Base-by-base conservation (phyloP, 2,797 vertebrate genomes). In the Phalanger gymnotis region DNA sequence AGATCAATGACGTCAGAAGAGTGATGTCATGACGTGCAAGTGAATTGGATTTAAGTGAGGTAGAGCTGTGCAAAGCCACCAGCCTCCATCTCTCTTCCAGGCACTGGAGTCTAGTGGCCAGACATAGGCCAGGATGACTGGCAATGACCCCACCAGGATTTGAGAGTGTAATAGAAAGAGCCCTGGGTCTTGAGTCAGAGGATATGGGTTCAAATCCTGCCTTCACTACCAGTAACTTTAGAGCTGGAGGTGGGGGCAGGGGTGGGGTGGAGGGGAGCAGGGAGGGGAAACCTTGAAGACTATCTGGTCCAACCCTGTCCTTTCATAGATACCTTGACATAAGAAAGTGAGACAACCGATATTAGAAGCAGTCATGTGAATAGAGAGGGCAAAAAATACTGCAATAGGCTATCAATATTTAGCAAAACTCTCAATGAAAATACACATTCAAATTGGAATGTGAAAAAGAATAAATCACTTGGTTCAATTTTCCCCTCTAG, bases 381-480 rank as follows among this genome's bases (percentile, higher is more conserved):
- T 95, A 91, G n/a, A 94, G 2, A 95, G 40, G 22, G 57, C 90
- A 55, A 87, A 53, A 95, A 47, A 55, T 55, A 53, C 28, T 58
- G 81, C 89, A 94, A 51, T 55, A 61, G 52, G 81, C 73, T 94
- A 94, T 97, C 97, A 98, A 94, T 19, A 92, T 91, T 95, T 47
- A 93, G 97, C 96, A 54, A 61, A 97, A 97, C 90, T 95, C 57
- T 94, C 47, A 93, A 90, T 0, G 6, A 97, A 97, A 97, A 96
- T 97, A 92, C 94, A 95, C 96, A 97, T 81, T 98, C 97, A 93
- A 97, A 94, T 14, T 94, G 28, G 61, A 40, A 52, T 53, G 96
- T 95, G 91, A 34, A 94, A 92, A 91, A 95, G 98, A 98, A 97
- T 94, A 97, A 96, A 97, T 97, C 90, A 54, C 14, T 6, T 0